Evolutionary conservation across 2,888 invertebrate species (phyloP).

Genomic region (Agrilus cyanescens): DNA sequence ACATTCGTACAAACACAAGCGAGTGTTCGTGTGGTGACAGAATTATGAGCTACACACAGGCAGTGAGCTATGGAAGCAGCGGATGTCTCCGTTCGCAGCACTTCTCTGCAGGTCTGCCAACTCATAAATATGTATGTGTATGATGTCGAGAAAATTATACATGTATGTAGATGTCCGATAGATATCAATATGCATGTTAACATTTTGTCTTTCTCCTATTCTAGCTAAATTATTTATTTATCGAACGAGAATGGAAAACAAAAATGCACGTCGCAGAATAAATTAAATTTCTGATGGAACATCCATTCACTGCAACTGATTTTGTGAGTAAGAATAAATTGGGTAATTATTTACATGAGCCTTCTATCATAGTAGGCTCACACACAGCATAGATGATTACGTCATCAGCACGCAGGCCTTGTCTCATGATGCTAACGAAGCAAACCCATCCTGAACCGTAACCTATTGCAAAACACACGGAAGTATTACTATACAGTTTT

Average conservation of each 20-base stretch:
- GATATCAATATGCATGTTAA: conserved; percentile 39
- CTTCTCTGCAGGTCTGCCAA: conserved; percentile 20
- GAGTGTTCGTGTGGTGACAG: conserved; percentile 32
- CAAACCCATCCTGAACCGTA: too few relatives aligned
- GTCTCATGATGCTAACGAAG: too few relatives aligned
- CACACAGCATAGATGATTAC: too few relatives aligned
- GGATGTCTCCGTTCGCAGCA: conserved; percentile 28
- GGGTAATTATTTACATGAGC: too few relatives aligned
- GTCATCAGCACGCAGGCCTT: too few relatives aligned
- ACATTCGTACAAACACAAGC: conserved; percentile 32
- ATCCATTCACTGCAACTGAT: conserved; percentile 1
- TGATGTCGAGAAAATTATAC: conserved; percentile 30
- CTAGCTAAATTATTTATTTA: conserved; percentile 31
- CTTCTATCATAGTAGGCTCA: too few relatives aligned
- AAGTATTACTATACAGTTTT: too few relatives aligned
- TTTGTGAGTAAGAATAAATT: too few relatives aligned
- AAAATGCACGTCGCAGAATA: background rate
- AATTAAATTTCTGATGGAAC: conserved; percentile 1
- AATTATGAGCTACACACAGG: conserved; percentile 32
- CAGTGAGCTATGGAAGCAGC: conserved; percentile 28
- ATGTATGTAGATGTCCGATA: conserved; percentile 36
- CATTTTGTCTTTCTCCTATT: conserved; percentile 34
- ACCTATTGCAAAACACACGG: too few relatives aligned
- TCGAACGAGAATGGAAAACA: background rate
- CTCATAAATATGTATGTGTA: conserved; percentile 34